Percentiles rank a stretch among this genome's conserved stretches.
Conservation (phyloP, 1,140 invertebrate genomes). For the Holcopasites calliopsidis region DNA sequence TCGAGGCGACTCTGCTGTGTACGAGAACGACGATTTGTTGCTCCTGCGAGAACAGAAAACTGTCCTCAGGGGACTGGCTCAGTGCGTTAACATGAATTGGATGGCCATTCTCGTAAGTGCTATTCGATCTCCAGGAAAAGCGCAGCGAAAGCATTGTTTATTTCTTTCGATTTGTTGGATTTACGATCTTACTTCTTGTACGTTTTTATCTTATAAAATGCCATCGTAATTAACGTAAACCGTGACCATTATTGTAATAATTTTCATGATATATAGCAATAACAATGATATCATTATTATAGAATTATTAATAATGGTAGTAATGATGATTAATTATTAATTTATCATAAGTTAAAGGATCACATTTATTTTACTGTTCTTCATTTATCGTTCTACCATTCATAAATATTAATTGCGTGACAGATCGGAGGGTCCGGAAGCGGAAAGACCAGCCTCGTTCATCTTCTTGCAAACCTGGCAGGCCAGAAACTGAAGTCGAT, state of each 20-base stretch:
- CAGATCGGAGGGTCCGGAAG: slow-evolving; percentile 88
- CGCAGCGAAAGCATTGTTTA: not conserved
- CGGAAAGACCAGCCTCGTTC: slow-evolving; percentile 92
- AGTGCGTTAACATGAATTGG: slow-evolving; percentile 95
- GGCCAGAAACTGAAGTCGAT: slow-evolving; percentile 88
- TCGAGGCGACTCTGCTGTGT: slow-evolving; percentile 70
- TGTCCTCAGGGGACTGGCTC: slow-evolving; percentile 86
- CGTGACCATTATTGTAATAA: too few relatives aligned
- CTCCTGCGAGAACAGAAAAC: slow-evolving; percentile 85
- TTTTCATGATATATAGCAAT: too few relatives aligned
- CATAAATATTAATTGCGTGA: not conserved
- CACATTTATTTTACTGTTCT: too few relatives aligned
- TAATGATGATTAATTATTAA: too few relatives aligned
- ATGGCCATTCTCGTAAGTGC: slow-evolving; percentile 90
- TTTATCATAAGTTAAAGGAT: too few relatives aligned
- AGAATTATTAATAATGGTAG: too few relatives aligned
- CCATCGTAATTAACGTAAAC: too few relatives aligned
- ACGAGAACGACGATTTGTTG: slow-evolving; percentile 79
- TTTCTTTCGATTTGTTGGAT: not conserved
- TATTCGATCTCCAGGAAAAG: not conserved
- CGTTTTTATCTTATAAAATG: too few relatives aligned
- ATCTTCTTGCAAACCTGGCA: slow-evolving; percentile 87
- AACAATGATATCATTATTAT: too few relatives aligned
- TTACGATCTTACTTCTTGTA: too few relatives aligned
- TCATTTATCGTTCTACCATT: too few relatives aligned